Evolutionary conservation across 2,888 invertebrate genomes (phyloP).

Genomic region (Acanthosepion esculentum): DNA sequence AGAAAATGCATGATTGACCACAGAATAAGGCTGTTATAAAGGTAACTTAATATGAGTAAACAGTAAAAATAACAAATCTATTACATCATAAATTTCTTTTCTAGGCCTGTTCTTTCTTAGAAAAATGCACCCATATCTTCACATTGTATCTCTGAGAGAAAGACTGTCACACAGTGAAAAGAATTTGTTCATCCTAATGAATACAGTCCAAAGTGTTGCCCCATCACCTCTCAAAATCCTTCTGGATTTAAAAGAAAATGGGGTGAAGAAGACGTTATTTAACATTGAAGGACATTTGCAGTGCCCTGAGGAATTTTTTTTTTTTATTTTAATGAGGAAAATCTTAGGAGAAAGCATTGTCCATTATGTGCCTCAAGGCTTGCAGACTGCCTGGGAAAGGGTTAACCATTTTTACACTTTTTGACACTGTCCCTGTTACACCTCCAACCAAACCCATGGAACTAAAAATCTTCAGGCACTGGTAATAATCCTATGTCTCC

Average conservation of each 20-base stretch:
- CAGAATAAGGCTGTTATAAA: too few relatives aligned
- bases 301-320: background rate
- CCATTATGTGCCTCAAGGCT: background rate
- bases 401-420: background rate
- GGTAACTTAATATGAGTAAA: too few relatives aligned
- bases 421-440: background rate
- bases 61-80: too few relatives aligned
- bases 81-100: background rate
- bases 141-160: background rate
- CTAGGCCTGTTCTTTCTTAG: background rate
- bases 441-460: background rate
- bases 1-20: too few relatives aligned
- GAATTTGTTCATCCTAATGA: background rate
- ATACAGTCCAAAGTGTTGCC: background rate
- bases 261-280: background rate
- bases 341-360: slow-evolving; percentile 7
- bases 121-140: background rate
- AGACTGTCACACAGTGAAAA: background rate
- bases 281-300: slow-evolving; percentile 18
- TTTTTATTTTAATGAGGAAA: background rate
- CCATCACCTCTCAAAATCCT: background rate
- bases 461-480: background rate
- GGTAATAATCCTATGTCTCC: background rate
- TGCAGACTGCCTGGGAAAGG: background rate
- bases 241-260: background rate